Conservation (phyloP, 2,113 vertebrate genomes). For the Eonycteris spelaea region DNA sequence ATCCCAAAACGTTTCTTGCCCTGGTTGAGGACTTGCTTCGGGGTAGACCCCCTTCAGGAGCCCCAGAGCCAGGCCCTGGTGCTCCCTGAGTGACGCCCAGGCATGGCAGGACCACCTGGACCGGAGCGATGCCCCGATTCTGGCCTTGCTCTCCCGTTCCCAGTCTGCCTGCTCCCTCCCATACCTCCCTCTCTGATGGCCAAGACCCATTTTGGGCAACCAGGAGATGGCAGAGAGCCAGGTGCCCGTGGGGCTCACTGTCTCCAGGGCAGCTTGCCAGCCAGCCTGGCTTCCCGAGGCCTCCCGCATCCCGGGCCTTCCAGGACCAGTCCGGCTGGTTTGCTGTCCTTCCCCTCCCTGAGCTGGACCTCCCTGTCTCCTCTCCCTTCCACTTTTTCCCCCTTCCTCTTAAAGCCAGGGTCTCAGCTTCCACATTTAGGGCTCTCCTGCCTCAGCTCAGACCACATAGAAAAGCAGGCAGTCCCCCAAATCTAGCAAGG, state of each 20-base stretch:
- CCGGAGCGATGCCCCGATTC: fast-evolving
- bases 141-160: background rate
- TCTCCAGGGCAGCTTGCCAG: background rate
- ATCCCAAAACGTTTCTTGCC: background rate
- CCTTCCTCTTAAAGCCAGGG: background rate
- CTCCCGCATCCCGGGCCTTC: conserved; percentile 40
- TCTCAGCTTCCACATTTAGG: conserved; percentile 14
- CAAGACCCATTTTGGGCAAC: background rate
- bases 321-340: conserved; percentile 54
- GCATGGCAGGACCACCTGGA: background rate
- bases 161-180: background rate
- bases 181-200: background rate
- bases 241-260: background rate
- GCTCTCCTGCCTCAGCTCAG: conserved; percentile 43
- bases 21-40: conserved; percentile 42
- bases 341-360: background rate
- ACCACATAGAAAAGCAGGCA: conserved; percentile 61
- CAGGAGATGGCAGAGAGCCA: background rate
- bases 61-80: background rate
- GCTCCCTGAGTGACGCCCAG: background rate
- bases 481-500: background rate
- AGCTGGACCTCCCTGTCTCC: background rate
- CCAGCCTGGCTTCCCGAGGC: background rate
- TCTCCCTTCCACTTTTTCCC: background rate
- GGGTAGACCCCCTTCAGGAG: conserved; percentile 34